Evolutionary conservation across 1,140 invertebrate species (phyloP).

Genomic region (Anoplolepis gracilipes): DNA sequence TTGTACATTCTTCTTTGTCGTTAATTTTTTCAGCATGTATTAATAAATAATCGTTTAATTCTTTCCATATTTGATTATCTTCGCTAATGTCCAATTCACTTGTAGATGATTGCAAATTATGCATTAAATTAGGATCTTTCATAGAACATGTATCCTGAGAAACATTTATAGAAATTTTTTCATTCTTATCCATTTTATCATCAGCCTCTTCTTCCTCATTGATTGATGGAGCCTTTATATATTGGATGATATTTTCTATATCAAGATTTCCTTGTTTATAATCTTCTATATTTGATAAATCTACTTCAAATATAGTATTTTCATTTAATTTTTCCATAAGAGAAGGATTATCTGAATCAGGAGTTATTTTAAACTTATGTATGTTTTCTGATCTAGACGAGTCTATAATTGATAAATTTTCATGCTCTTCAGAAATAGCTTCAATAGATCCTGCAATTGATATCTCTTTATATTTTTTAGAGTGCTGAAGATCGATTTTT

Average conservation of each 20-base stretch:
- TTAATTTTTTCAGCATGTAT: neutral
- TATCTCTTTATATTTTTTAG: neutral
- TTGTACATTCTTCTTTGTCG: neutral
- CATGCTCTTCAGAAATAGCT: conserved; percentile 13
- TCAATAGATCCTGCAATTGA: neutral
- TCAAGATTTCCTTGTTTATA: conserved; percentile 46
- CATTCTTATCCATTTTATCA: neutral
- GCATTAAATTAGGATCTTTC: neutral
- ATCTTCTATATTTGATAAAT: conserved; percentile 66
- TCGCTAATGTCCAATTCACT: conserved; percentile 7
- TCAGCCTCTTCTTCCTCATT: conserved; percentile 4
- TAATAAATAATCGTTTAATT: conserved; percentile 34
- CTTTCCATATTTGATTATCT: neutral
- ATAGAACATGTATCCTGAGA: neutral
- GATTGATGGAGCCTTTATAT: conserved; percentile 51
- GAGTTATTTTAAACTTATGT: conserved; percentile 61
- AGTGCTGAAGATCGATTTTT: neutral
- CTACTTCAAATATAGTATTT: conserved; percentile 64
- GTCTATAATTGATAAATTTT: neutral
- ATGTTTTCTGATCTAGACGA: conserved; percentile 23
- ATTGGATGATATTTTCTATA: conserved; percentile 51
- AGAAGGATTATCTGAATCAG: conserved; percentile 49
- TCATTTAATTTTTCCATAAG: conserved; percentile 72
- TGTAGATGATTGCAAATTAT: neutral
- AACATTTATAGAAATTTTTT: neutral